Percentiles rank a stretch among this genome's conserved stretches.
phyloP scores from a whole-genome alignment of 2,888 invertebrate species.

The Periphyllus acericola region DNA sequence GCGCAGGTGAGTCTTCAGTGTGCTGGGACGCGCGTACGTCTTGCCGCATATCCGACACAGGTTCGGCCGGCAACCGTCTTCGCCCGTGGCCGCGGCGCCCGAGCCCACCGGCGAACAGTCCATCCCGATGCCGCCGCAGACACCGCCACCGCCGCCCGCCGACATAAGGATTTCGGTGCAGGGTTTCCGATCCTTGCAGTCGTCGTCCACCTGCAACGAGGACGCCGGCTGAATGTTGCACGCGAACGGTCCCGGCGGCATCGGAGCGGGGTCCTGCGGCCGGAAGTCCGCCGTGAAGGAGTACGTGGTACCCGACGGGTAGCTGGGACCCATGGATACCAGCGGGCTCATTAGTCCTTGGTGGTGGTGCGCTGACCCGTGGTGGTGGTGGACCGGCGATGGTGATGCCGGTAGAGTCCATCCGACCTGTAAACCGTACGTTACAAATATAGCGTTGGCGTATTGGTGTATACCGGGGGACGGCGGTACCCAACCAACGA shows the following conservation, averaged over 20 bases:
- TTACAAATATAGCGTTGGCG: background rate
- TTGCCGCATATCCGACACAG: slow-evolving; percentile 95
- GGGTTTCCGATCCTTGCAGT: slow-evolving; percentile 29
- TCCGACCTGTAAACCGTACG: slow-evolving; percentile 29
- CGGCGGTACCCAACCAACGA: no score
- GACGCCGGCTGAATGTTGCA: slow-evolving; percentile 67
- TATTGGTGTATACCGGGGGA: no score
- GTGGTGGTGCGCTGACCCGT: slow-evolving; percentile 70
- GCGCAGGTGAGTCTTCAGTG: slow-evolving; percentile 94
- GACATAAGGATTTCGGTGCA: slow-evolving; percentile 42
- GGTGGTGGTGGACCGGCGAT: slow-evolving; percentile 63
- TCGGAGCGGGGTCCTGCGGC: slow-evolving; percentile 67
- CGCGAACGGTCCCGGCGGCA: slow-evolving; percentile 47
- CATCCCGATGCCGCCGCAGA: background rate
- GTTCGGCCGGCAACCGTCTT: slow-evolving; percentile 76
- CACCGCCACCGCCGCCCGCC: background rate
- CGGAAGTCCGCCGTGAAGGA: slow-evolving; percentile 80
- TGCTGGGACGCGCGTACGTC: slow-evolving; percentile 95
- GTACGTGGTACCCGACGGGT: slow-evolving; percentile 74
- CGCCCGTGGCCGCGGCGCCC: slow-evolving; percentile 29
- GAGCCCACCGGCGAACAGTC: slow-evolving; percentile 26
- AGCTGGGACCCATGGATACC: slow-evolving; percentile 68
- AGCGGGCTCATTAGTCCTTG: slow-evolving; percentile 75
- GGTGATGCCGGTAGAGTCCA: slow-evolving; percentile 62
- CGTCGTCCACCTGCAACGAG: slow-evolving; percentile 34